A percentile compares a stretch with the other conserved stretches of the same genome.
These are phyloP conservation scores for Labeo catla DNA, from an alignment of 2,113 vertebrate species.

Conservation along the genomic window DNA sequence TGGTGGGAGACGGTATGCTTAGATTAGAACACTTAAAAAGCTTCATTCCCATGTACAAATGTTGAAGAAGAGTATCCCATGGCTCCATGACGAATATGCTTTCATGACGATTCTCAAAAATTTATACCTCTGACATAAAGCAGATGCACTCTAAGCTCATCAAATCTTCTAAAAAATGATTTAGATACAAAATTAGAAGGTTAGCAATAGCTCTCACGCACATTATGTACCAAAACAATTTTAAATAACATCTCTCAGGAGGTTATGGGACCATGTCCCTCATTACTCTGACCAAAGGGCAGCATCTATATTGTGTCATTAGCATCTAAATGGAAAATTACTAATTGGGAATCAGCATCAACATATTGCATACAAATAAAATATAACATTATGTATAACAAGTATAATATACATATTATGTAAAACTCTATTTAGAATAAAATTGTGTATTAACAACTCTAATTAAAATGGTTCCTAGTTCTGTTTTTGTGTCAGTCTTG, in stretches of 20 bases:
- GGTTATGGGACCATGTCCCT: neutral
- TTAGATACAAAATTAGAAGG: neutral
- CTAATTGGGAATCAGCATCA: neutral
- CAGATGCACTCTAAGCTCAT: neutral
- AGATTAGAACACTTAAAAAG: neutral
- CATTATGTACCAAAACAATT: neutral
- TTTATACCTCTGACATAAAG: neutral
- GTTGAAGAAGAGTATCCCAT: neutral
- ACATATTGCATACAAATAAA: too few relatives aligned
- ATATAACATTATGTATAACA: neutral
- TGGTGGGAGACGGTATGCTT: neutral
- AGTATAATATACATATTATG: neutral
- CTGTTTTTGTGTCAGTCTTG: neutral
- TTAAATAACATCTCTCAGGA: constrained; percentile 21
- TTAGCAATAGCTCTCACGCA: neutral
- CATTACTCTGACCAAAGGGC: constrained; percentile 1
- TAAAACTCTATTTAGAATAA: neutral
- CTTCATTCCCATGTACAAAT: neutral
- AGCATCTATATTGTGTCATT: neutral
- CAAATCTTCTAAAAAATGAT: neutral
- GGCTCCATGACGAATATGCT: neutral
- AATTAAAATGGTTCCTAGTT: neutral
- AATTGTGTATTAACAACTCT: neutral
- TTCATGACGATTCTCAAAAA: neutral
- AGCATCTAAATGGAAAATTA: neutral